phyloP scores from a whole-genome alignment of 2,113 vertebrate genomes.

The Nestor notabilis region DNA sequence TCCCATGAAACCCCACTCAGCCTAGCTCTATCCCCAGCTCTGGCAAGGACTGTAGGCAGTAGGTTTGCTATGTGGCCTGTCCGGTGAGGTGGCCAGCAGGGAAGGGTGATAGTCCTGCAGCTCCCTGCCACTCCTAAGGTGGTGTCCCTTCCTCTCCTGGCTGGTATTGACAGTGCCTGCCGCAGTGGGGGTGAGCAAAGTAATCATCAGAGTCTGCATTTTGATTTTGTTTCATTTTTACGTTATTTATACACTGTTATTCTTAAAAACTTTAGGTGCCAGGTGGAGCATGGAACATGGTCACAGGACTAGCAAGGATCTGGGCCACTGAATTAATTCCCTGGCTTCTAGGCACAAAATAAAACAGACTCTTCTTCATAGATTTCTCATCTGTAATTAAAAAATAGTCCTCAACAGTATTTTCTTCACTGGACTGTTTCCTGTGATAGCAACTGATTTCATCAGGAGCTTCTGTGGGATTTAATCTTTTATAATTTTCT shows the following conservation, averaged over 20 bases:
- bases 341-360: background rate
- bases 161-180: fast-evolving
- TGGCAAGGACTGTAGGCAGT: background rate
- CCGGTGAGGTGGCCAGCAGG: background rate
- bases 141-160: background rate
- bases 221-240: background rate
- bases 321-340: background rate
- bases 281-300: background rate
- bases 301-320: background rate
- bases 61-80: background rate
- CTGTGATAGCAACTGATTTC: background rate
- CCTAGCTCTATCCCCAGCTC: background rate
- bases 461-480: background rate
- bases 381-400: background rate
- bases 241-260: background rate
- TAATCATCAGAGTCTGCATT: background rate
- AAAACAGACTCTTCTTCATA: background rate
- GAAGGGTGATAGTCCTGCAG: background rate
- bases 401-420: background rate
- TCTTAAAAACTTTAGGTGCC: background rate
- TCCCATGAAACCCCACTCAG: background rate
- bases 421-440: background rate
- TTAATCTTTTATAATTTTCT: background rate
- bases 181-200: background rate
- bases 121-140: background rate